Conservation (phyloP, 2,888 invertebrate genomes). For the Leptinotarsa haldemani region DNA sequence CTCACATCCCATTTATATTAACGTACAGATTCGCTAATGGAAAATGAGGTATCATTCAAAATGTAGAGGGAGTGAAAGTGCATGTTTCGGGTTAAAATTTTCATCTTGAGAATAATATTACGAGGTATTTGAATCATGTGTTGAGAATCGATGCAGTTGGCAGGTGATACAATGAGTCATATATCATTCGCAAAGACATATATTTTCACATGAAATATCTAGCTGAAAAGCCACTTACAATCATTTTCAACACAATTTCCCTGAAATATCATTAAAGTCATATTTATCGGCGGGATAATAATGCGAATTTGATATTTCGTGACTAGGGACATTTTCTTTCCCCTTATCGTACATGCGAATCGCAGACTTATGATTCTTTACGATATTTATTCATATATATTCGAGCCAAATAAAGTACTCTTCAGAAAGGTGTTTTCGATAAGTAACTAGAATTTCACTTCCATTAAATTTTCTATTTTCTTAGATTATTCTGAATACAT, state of each 20-base stretch:
- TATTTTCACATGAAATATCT: not conserved
- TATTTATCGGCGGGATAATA: not conserved
- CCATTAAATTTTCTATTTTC: not conserved
- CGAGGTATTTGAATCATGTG: not conserved
- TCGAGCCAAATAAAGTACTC: conserved; percentile 26
- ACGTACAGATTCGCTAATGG: conserved; percentile 22
- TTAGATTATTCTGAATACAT: not conserved
- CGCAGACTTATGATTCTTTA: conserved; percentile 32
- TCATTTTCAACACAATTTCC: not conserved
- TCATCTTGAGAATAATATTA: conserved; percentile 4
- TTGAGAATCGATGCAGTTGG: not conserved
- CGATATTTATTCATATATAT: conserved; percentile 36
- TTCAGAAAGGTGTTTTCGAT: conserved; percentile 30
- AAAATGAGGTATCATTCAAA: conserved; percentile 19
- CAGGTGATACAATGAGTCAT: too few relatives aligned
- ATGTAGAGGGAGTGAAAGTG: conserved; percentile 6
- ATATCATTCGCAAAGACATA: not conserved
- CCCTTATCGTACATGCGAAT: conserved; percentile 37
- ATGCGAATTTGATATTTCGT: conserved; percentile 27
- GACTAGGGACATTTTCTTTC: conserved; percentile 27
- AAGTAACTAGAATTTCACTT: conserved; percentile 27
- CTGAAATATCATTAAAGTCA: not conserved
- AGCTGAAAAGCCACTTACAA: not conserved
- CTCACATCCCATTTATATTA: conserved; percentile 22
- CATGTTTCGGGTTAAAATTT: conserved; percentile 3